Evolutionary conservation across 2,888 invertebrate species (phyloP).

Genomic region (Osmoderma eremita): DNA sequence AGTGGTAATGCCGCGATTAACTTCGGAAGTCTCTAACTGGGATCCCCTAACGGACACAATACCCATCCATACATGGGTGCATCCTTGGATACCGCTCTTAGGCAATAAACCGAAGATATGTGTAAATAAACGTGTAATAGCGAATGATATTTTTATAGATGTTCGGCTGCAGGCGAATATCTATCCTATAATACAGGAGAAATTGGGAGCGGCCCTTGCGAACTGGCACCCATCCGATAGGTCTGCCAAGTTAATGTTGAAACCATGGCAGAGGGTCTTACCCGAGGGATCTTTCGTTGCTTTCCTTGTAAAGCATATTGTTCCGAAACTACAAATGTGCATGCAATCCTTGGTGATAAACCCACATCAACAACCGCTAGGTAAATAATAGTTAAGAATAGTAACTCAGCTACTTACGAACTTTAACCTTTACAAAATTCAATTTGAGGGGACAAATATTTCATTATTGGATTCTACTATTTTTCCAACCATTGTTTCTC

Average conservation of each 20-base stretch:
- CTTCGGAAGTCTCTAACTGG: constrained; percentile 86
- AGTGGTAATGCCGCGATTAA: constrained; percentile 79
- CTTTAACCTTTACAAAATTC: too few relatives aligned
- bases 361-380: constrained; percentile 77
- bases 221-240: constrained; percentile 96
- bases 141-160: constrained; percentile 52
- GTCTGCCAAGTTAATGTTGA: constrained; percentile 90
- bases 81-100: constrained; percentile 93
- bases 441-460: too few relatives aligned
- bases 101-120: too few relatives aligned
- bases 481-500: constrained; percentile 25
- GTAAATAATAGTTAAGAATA: constrained; percentile 58
- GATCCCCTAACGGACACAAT: constrained; percentile 94
- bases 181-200: constrained; percentile 80
- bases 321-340: constrained; percentile 85
- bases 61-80: constrained; percentile 96
- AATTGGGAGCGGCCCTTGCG: constrained; percentile 86
- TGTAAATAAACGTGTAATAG: too few relatives aligned
- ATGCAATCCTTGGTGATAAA: constrained; percentile 74
- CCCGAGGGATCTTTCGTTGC: constrained; percentile 77
- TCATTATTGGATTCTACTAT: constrained; percentile 13
- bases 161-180: constrained; percentile 54
- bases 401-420: too few relatives aligned
- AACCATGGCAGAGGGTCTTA: constrained; percentile 83
- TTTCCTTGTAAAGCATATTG: constrained; percentile 85